These are phyloP conservation scores for Myopa tessellatipennis DNA, from an alignment of 2,888 invertebrate species.

Conservation along the genomic window DNA sequence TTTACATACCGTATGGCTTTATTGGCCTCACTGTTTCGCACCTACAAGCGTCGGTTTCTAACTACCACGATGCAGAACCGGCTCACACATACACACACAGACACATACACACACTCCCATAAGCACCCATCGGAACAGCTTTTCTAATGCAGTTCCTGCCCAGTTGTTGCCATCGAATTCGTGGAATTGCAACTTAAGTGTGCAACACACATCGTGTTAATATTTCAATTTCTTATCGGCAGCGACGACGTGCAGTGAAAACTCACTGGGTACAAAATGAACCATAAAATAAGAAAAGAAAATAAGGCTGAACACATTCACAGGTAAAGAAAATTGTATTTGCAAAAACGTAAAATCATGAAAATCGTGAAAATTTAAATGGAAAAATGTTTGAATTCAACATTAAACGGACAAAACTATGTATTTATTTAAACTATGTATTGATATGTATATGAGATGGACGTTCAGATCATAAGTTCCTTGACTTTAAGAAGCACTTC, in stretches of 20 bases:
- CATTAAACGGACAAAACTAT: no score
- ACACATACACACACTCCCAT: not conserved
- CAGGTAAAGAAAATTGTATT: no score
- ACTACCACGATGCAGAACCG: not conserved
- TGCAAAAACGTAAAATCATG: not conserved
- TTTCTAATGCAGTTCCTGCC: constrained; percentile 13
- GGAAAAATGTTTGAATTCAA: not conserved
- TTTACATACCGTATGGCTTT: not conserved
- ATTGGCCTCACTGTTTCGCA: not conserved
- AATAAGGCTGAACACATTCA: not conserved
- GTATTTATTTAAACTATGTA: no score
- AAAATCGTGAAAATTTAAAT: constrained; percentile 12
- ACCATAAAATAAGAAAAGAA: not conserved
- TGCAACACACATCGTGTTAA: constrained; percentile 54
- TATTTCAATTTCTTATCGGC: constrained; percentile 63
- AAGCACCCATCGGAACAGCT: not conserved
- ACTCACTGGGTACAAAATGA: constrained; percentile 35
- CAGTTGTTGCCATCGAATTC: constrained; percentile 18
- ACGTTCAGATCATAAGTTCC: no score
- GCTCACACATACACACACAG: not conserved
- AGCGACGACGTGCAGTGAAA: constrained; percentile 59
- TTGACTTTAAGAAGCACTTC: no score
- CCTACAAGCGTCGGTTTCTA: no score
- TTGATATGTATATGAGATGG: no score
- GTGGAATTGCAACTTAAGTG: constrained; percentile 26